A percentile compares a stretch with the other conserved stretches of the same genome.
phyloP scores from a whole-genome alignment of 2,113 vertebrate genomes.

The Psephotus haematonotus region DNA sequence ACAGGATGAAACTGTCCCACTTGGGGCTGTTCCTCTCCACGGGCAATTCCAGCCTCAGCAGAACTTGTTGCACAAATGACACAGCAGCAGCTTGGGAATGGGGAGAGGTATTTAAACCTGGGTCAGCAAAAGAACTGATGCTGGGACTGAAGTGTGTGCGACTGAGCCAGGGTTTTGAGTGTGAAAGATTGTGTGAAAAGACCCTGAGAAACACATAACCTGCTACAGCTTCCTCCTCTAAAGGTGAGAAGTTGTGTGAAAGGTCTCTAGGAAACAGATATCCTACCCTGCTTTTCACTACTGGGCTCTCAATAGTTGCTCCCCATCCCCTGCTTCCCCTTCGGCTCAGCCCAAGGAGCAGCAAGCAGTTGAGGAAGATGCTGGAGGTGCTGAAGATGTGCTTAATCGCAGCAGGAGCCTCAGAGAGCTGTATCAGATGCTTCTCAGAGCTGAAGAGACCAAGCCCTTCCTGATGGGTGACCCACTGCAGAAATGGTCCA shows the following conservation, averaged over 20 bases:
- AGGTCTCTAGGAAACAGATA: background rate
- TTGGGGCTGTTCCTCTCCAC: background rate
- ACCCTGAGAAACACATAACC: background rate
- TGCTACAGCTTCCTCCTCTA: background rate
- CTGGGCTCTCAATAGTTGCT: background rate
- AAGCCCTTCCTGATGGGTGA: background rate
- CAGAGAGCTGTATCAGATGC: fast-evolving
- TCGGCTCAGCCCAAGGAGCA: background rate
- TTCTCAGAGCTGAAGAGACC: background rate
- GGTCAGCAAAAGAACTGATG: background rate
- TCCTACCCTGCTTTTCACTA: fast-evolving
- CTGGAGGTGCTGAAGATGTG: background rate
- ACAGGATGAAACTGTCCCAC: fast-evolving
- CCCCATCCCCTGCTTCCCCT: background rate
- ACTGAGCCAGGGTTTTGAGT: background rate
- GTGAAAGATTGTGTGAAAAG: background rate
- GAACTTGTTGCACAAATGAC: background rate
- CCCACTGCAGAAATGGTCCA: background rate
- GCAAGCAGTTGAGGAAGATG: background rate
- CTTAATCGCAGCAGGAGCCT: background rate
- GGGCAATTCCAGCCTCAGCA: background rate
- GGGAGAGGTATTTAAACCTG: background rate
- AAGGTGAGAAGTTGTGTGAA: background rate
- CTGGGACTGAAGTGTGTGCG: background rate
- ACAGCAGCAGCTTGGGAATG: background rate